Percentiles rank a stretch among this genome's conserved stretches.
These are phyloP conservation scores for Nebria brevicollis DNA, from an alignment of 2,888 invertebrate genomes.

Conservation along the genomic window DNA sequence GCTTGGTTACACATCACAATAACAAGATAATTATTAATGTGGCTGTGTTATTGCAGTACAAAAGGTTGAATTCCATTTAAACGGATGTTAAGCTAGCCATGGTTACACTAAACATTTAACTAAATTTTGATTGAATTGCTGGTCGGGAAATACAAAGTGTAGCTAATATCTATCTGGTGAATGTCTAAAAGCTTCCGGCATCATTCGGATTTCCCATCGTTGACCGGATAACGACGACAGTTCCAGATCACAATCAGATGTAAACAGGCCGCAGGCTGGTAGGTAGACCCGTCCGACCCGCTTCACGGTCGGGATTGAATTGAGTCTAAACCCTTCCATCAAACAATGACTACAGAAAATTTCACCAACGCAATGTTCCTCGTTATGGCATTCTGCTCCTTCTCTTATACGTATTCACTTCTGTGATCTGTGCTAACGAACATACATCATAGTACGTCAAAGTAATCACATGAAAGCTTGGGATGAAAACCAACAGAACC, in stretches of 20 bases:
- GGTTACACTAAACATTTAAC: not conserved
- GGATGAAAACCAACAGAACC: not conserved
- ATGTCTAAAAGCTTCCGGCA: constrained; percentile 12
- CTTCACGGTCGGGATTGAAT: not conserved
- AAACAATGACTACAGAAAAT: constrained; percentile 12
- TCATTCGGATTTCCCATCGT: constrained; percentile 16
- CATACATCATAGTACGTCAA: not conserved
- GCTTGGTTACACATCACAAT: no score
- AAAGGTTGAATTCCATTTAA: not conserved
- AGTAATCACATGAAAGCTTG: not conserved
- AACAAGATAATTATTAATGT: no score
- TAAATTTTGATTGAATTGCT: not conserved
- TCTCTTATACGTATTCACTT: not conserved
- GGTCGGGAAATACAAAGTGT: not conserved
- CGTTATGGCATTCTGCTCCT: not conserved
- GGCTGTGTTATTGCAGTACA: not conserved
- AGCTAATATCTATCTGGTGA: not conserved
- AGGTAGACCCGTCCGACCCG: not conserved
- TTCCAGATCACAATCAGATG: constrained; percentile 30
- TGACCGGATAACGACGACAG: constrained; percentile 25
- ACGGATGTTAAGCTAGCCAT: not conserved
- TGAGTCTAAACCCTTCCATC: not conserved
- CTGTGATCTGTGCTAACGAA: not conserved
- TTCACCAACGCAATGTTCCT: not conserved
- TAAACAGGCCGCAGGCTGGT: constrained; percentile 23